These are phyloP conservation scores for Microchrysa polita DNA, from an alignment of 2,888 invertebrate genomes.

Conservation along the genomic window DNA sequence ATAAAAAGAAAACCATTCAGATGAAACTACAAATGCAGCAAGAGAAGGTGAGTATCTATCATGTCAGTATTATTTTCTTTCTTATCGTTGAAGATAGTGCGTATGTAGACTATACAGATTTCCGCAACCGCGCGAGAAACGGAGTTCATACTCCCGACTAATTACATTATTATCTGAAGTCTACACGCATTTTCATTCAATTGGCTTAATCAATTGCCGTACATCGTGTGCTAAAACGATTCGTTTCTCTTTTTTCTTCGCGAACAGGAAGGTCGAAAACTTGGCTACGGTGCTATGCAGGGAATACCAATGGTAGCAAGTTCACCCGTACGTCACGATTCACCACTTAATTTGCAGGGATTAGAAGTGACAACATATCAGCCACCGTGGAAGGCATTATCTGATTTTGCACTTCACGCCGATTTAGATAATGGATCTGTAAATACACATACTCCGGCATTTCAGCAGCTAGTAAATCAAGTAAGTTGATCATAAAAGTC, in stretches of 20 bases:
- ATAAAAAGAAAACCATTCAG: constrained; percentile 96
- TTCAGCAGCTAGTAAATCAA: constrained; percentile 96
- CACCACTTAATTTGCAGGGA: constrained; percentile 84
- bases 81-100: no score
- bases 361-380: constrained; percentile 92
- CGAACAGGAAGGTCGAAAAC: constrained; percentile 89
- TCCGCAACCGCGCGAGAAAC: no score
- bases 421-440: constrained; percentile 84
- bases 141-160: no score
- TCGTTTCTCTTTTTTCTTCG: constrained; percentile 62
- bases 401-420: constrained; percentile 94
- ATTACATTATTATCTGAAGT: no score
- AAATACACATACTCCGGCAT: constrained; percentile 88
- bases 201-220: background rate
- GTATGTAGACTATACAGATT: no score
- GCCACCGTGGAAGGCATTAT: constrained; percentile 96
- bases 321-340: constrained; percentile 90
- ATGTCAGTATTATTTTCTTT: no score
- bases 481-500: constrained; percentile 67
- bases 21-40: constrained; percentile 98
- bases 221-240: constrained; percentile 32
- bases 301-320: constrained; percentile 98
- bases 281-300: constrained; percentile 94
- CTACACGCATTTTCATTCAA: no score
- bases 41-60: constrained; percentile 81